phyloP scores from a whole-genome alignment of 2,888 invertebrate genomes.

The Balanococcus diminutus region DNA sequence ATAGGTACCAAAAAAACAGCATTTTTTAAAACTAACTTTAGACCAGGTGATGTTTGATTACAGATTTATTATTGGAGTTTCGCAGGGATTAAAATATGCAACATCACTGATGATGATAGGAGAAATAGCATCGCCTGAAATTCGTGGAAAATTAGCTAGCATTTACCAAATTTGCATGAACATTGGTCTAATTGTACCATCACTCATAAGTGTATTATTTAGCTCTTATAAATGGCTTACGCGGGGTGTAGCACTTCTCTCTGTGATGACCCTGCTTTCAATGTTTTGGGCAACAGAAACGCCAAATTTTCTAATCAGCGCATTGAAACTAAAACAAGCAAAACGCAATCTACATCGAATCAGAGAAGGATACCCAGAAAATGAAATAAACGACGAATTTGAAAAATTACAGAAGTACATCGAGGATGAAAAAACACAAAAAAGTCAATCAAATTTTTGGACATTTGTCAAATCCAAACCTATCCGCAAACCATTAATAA shows the following conservation, averaged over 20 bases:
- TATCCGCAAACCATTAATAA: not conserved
- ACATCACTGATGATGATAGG: not conserved
- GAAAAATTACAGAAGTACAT: slow-evolving; percentile 15
- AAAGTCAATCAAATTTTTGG: not conserved
- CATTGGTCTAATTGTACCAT: not conserved
- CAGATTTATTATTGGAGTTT: not conserved
- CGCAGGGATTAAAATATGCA: not conserved
- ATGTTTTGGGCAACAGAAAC: not conserved
- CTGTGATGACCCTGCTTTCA: not conserved
- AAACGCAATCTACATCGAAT: not conserved
- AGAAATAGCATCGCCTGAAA: slow-evolving; percentile 8
- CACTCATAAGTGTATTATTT: not conserved
- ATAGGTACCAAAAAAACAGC: not conserved
- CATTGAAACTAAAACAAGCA: not conserved
- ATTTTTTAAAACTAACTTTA: not conserved
- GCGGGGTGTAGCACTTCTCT: not conserved
- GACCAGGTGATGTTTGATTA: too few relatives aligned
- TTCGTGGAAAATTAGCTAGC: not conserved
- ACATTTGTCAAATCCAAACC: not conserved
- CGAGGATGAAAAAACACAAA: not conserved
- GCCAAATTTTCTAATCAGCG: not conserved
- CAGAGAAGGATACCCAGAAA: not conserved
- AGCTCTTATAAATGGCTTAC: not conserved
- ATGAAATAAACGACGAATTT: slow-evolving; percentile 1
- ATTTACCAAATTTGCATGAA: not conserved